Evolutionary conservation across 1,140 invertebrate species (phyloP).

Genomic region (Oryzaephilus surinamensis): DNA sequence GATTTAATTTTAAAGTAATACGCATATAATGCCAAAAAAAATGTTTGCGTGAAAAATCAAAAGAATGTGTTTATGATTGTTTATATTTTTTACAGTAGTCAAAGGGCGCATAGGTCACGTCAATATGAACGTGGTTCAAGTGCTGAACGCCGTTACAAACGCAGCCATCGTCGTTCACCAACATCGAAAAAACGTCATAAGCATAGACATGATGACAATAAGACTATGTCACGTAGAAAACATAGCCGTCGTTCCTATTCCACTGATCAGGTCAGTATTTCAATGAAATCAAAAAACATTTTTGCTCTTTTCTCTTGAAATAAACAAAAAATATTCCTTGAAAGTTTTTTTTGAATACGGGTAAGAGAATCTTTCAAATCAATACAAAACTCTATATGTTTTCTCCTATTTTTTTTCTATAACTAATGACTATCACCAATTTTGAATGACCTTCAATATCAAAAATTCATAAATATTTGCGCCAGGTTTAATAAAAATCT

Average conservation of each 20-base stretch:
- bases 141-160: slow-evolving; percentile 50
- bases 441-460: too few relatives aligned
- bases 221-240: slow-evolving; percentile 26
- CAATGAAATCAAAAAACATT: neutral
- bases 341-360: too few relatives aligned
- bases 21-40: too few relatives aligned
- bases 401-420: too few relatives aligned
- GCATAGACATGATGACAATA: slow-evolving; percentile 34
- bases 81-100: slow-evolving; percentile 40
- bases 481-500: too few relatives aligned
- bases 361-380: too few relatives aligned
- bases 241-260: slow-evolving; percentile 30
- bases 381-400: too few relatives aligned
- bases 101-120: slow-evolving; percentile 46
- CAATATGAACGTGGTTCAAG: slow-evolving; percentile 50
- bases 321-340: too few relatives aligned
- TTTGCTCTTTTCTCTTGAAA: too few relatives aligned
- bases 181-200: slow-evolving; percentile 42
- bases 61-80: neutral
- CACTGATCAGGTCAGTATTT: slow-evolving; percentile 33
- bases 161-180: slow-evolving; percentile 48
- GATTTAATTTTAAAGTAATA: neutral
- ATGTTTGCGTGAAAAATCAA: neutral
- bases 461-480: too few relatives aligned
- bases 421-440: too few relatives aligned